Conservation (phyloP, 2,888 invertebrate genomes). For the Cecidostiba fungosa region DNA sequence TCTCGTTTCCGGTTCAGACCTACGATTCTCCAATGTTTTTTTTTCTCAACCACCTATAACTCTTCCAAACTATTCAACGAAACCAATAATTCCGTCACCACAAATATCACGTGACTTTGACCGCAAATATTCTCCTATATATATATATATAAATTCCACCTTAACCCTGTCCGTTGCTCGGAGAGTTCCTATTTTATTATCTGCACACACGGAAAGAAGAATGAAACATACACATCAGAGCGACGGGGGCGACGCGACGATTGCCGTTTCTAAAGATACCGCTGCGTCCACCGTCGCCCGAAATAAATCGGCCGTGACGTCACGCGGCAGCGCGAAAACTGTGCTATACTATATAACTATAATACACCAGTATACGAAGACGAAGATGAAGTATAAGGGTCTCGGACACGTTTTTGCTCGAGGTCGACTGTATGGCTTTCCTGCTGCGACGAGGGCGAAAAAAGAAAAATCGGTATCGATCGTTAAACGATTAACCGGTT, state of each 20-base stretch:
- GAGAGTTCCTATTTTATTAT: neutral
- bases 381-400: conserved; percentile 16
- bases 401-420: neutral
- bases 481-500: neutral
- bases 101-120: too few relatives aligned
- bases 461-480: neutral
- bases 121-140: neutral
- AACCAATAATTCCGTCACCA: too few relatives aligned
- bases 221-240: neutral
- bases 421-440: neutral
- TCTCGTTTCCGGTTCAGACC: neutral
- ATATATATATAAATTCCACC: neutral
- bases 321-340: conserved; percentile 43
- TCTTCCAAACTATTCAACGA: too few relatives aligned
- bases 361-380: neutral
- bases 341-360: neutral
- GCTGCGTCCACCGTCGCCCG: conserved; percentile 25
- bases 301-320: conserved; percentile 41
- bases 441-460: too few relatives aligned
- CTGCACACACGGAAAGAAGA: neutral
- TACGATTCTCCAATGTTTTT: neutral
- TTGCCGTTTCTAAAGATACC: conserved; percentile 43
- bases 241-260: conserved; percentile 64
- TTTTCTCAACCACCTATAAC: too few relatives aligned
- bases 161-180: neutral